Percentiles rank a stretch among this genome's conserved stretches.
Conservation (phyloP, 2,113 vertebrate genomes). For the Melanotaenia duboulayi region DNA sequence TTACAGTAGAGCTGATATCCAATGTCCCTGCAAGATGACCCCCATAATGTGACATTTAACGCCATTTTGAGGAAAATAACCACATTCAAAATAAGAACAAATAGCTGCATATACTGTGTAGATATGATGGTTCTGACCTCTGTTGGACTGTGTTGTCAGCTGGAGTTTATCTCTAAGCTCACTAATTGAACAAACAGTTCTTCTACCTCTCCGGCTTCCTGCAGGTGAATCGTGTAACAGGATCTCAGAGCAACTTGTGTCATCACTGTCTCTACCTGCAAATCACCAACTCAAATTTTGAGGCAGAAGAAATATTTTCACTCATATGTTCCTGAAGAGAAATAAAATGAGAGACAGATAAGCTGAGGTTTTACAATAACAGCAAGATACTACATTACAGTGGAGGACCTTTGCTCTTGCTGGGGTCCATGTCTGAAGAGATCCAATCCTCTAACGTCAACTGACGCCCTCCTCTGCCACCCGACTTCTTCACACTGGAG, state of each 20-base stretch:
- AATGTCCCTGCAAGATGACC: constrained; percentile 4
- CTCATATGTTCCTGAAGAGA: neutral
- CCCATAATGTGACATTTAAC: neutral
- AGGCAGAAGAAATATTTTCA: neutral
- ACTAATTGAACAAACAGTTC: neutral
- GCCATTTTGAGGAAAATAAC: neutral
- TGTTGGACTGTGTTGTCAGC: neutral
- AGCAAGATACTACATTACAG: no score
- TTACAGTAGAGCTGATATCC: neutral
- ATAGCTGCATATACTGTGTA: neutral
- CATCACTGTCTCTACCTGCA: constrained; percentile 52
- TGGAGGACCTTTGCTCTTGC: constrained; percentile 69
- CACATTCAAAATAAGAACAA: neutral
- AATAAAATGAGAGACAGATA: neutral
- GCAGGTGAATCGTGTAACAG: constrained; percentile 23
- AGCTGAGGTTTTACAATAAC: neutral
- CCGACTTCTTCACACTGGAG: constrained; percentile 39
- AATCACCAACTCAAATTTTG: neutral
- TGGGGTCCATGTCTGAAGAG: constrained; percentile 77
- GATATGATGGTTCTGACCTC: constrained; percentile 42
- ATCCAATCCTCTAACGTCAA: constrained; percentile 77
- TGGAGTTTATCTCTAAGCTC: constrained; percentile 35
- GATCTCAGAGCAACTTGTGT: constrained; percentile 42
- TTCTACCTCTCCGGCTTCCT: constrained; percentile 43
- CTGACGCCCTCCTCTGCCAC: constrained; percentile 47